Conservation (phyloP, 1,140 invertebrate genomes). For the Diuraphis noxia region DNA sequence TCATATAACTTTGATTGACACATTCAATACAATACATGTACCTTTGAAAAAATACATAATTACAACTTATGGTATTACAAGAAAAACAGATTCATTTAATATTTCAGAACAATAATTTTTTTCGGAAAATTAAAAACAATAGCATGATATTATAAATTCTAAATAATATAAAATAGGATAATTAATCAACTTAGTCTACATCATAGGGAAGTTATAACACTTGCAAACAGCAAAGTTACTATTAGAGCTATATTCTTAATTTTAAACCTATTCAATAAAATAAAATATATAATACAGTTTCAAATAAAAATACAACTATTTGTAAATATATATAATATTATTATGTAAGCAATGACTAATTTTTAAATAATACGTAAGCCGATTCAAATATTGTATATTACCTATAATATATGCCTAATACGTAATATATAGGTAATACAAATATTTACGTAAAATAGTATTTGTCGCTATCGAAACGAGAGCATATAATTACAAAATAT, state of each 20-base stretch:
- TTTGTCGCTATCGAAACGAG: neutral
- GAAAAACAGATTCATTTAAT: neutral
- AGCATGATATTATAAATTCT: neutral
- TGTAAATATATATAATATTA: too few relatives aligned
- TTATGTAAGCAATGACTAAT: neutral
- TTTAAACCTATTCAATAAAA: neutral
- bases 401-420: neutral
- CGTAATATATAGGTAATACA: neutral
- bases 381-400: neutral
- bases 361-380: neutral
- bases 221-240: neutral
- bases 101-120: neutral
- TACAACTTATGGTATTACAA: neutral
- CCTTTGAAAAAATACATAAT: neutral
- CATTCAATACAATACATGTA: too few relatives aligned
- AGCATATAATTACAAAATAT: neutral
- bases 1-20: too few relatives aligned
- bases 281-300: neutral
- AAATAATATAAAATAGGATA: constrained; percentile 4
- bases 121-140: neutral
- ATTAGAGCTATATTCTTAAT: neutral
- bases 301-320: neutral
- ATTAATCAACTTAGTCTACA: neutral
- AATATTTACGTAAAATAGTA: neutral
- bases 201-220: neutral